These are phyloP conservation scores for Ptilonorhynchus violaceus DNA, from an alignment of 2,113 vertebrate genomes.

Conservation along the genomic window DNA sequence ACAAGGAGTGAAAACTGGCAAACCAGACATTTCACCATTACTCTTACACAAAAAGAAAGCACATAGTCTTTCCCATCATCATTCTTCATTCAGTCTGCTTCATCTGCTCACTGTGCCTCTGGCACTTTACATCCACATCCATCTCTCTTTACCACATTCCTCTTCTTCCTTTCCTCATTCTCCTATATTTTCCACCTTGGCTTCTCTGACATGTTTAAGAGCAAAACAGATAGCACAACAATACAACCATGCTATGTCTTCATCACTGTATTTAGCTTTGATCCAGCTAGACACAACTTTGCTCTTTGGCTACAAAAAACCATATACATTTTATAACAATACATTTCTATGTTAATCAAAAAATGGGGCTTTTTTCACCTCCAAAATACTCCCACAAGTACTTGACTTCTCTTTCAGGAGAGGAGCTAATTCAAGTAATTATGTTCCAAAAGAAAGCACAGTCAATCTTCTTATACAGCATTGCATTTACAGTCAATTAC, in stretches of 20 bases:
- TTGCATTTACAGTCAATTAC: not conserved
- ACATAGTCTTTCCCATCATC: not conserved
- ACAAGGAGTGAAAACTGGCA: not conserved
- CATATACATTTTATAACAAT: not conserved
- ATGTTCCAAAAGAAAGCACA: not conserved
- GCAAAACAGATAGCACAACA: not conserved
- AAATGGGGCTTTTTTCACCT: accelerated
- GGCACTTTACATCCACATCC: not conserved
- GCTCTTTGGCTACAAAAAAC: not conserved
- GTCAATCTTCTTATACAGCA: not conserved
- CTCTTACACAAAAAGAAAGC: not conserved
- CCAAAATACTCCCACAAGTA: not conserved
- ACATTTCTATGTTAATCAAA: not conserved
- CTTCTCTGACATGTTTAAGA: not conserved
- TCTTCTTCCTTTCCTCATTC: not conserved
- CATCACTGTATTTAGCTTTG: not conserved
- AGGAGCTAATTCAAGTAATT: not conserved
- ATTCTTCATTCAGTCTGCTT: not conserved
- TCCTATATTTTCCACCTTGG: not conserved
- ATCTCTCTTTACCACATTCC: not conserved
- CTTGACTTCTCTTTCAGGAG: not conserved
- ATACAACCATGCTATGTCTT: not conserved
- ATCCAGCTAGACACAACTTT: not conserved
- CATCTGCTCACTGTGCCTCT: not conserved
- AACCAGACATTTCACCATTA: not conserved